Conservation (phyloP, 2,888 invertebrate species). For the Acleris sparsana region DNA sequence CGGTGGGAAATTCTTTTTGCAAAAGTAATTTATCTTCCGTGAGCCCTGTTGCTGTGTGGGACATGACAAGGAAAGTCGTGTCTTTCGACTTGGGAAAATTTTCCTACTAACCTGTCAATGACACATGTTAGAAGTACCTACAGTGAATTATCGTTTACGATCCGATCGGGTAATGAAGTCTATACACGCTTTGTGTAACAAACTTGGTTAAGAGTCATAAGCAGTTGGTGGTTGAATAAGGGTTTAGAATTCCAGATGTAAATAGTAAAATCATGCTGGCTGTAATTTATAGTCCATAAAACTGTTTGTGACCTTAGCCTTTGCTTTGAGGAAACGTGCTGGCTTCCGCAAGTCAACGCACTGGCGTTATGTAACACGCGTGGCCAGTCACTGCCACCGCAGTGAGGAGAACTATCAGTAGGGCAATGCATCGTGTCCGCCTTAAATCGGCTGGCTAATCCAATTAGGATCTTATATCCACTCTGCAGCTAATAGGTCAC, state of each 20-base stretch:
- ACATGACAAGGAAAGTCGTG: constrained; percentile 18
- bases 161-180: constrained; percentile 2
- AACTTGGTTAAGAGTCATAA: constrained; percentile 9
- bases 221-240: neutral
- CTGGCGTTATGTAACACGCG: constrained; percentile 18
- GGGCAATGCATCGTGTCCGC: constrained; percentile 8
- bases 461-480: constrained; percentile 15
- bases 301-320: constrained; percentile 28
- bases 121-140: constrained; percentile 11
- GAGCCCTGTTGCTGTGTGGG: constrained; percentile 24
- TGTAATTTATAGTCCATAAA: constrained; percentile 27
- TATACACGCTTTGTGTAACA: constrained; percentile 6
- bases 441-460: constrained; percentile 1
- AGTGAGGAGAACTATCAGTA: neutral
- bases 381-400: neutral
- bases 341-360: constrained; percentile 34
- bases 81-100: constrained; percentile 26
- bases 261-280: constrained; percentile 15
- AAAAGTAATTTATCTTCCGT: constrained; percentile 33
- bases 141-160: constrained; percentile 6
- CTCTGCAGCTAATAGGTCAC: constrained; percentile 14
- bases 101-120: constrained; percentile 29
- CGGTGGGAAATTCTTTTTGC: constrained; percentile 29
- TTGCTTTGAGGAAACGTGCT: constrained; percentile 25
- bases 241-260: constrained; percentile 35